Conservation (phyloP, 2,113 vertebrate species). For the Felis chaus region DNA sequence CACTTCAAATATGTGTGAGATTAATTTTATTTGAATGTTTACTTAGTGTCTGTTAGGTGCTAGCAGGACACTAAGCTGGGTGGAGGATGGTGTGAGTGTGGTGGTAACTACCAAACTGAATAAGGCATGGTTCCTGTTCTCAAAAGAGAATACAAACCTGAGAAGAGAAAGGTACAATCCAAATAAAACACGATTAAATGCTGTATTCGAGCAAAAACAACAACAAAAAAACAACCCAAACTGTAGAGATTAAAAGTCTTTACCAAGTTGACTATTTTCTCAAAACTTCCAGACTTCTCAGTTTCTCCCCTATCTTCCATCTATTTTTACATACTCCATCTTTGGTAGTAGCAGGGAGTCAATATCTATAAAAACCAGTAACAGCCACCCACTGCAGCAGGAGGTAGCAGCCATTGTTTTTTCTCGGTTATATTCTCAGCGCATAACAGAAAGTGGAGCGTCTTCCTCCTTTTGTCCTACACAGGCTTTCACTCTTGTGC, state of each 20-base stretch:
- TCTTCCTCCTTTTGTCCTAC: neutral
- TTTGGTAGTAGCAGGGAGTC: neutral
- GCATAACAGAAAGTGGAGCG: neutral
- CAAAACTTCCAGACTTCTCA: neutral
- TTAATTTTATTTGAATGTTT: slow-evolving; percentile 12
- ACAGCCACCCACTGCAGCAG: neutral
- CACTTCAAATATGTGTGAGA: neutral
- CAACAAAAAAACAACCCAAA: neutral
- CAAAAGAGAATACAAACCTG: neutral
- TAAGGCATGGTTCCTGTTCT: neutral
- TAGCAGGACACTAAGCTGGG: neutral
- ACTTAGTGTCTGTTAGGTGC: neutral
- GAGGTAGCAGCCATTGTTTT: neutral
- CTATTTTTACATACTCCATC: neutral
- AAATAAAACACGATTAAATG: neutral
- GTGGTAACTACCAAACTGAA: neutral
- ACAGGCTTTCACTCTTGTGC: neutral
- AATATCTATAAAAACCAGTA: neutral
- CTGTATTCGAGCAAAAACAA: neutral
- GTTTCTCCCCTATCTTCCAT: neutral
- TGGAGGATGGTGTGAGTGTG: neutral
- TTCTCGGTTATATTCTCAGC: neutral
- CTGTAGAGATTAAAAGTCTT: neutral
- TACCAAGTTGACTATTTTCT: neutral
- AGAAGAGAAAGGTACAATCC: neutral